Base-by-base conservation (phyloP, 1,140 invertebrate genomes). In the Papilio xuthus region DNA sequence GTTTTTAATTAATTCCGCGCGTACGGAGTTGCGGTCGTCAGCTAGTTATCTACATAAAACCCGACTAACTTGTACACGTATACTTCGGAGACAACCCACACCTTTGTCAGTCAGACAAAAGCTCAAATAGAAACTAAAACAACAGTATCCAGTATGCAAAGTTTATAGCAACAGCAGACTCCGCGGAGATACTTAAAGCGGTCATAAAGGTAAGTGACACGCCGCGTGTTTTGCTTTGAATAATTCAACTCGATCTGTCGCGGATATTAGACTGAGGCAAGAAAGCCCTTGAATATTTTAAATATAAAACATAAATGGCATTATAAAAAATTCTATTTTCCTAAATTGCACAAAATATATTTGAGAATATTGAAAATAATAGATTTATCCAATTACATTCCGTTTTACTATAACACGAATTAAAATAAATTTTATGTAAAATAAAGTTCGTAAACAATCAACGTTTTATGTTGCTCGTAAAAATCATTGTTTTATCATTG, bases 121-220 rank as follows among this genome's bases (percentile, higher is more conserved):
- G 18, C 10, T 2, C 56, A 28, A 67, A 7, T 28, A 3, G 0
- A 67, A 67, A 67, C 23, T 67, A 28, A 67, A 67, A 67, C 60
- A 28, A 28, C 28, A 67, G 60, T 67, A 60, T 60, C 20, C 23
- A 28, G 60, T 28, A 67, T 67, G 60, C 60, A 67, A 67, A 67
- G 26, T 32, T 67, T 67, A 67, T 67, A 67, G 56, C 56, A 26
- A 60, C 20, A 3, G 12, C 60, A 28, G 23, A 28, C 60, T 67
- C 26, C 26, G 60, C 13, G 26, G 26, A 15, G 60, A 67, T 67
- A 67, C 60, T 67, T 67, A 67, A 67, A 67, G 60, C 60, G n/a
- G 71, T 73, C 71, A 42, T 73, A 73, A 73, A 73, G 37, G 37
- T 42, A 73, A 73, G 71, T 73, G 71, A 73, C 41, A 47, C 10